Base-by-base conservation (phyloP, 2,797 vertebrate species). In the Phalloptychus januarius region DNA sequence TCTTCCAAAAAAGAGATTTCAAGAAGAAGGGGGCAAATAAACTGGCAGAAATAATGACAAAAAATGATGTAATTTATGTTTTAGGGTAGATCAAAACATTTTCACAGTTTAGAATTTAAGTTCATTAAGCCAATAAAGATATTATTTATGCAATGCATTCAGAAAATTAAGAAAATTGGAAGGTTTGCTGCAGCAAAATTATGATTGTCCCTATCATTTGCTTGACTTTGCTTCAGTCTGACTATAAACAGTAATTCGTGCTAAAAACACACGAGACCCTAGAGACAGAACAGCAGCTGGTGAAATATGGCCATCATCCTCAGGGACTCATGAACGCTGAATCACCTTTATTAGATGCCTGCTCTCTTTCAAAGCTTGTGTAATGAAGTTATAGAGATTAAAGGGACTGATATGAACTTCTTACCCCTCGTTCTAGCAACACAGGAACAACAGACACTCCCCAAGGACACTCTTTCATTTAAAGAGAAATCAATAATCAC, bases 401-500 rank as follows among this genome's bases (percentile, higher is more conserved):
- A 86, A 86, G 74, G 58, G 72, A 81, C 63, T 72, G 86, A 72
- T 77, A 72, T 92, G 85, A 90, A 91, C 85, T 83, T 83, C 56
- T 85, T 70, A 71, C 40, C 80, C 76, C 63, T 63, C 65, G 58
- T 56, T 69, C 54, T 77, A 52, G 81, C 1, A 46, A 69, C 67
- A 80, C 71, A 70, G 48, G 12, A 74, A 81, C 48, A 71, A 69
- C 45, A 72, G 81, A 85, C 38, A 63, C 82, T 89, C 82, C 80
- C 76, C 28, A 72, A 65, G 87, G 80, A 84, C 69, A 79, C 65
- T 84, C 86, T 82, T 56, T 78, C 48, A 65, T 77, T 80, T 78
- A 46, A 82, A 81, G 71, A 82, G 69, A 79, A 92, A 92, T 93
- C 88, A 77, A 90, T 92, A 85, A 69, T 82, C 79, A 86, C 84